These are phyloP conservation scores for Lepus europaeus DNA, from an alignment of 2,113 vertebrate genomes.

Conservation along the genomic window DNA sequence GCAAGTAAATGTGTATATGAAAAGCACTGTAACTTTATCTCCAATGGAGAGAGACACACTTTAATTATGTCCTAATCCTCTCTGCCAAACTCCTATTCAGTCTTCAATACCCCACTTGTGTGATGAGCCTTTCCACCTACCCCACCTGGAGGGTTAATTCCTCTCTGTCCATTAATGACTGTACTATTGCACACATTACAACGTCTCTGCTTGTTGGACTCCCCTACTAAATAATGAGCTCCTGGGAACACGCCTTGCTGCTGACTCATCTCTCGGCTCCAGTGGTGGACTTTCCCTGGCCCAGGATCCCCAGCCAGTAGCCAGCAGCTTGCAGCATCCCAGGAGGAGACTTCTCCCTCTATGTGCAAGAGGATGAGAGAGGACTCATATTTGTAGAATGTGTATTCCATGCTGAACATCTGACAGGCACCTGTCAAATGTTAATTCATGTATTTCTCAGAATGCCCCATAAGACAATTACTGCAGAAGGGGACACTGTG, in stretches of 20 bases:
- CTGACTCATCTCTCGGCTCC: not conserved
- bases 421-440: constrained; percentile 7
- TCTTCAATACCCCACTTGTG: constrained; percentile 22
- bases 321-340: not conserved
- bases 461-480: not conserved
- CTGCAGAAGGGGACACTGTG: not conserved
- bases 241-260: not conserved
- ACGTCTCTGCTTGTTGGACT: not conserved
- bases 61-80: not conserved
- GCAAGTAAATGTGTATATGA: not conserved
- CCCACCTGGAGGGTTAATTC: not conserved
- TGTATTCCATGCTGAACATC: not conserved
- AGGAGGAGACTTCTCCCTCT: not conserved
- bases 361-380: not conserved
- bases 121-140: not conserved
- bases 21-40: not conserved
- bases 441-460: not conserved
- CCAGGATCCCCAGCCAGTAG: not conserved
- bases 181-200: not conserved
- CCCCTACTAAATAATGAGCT: not conserved
- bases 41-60: not conserved
- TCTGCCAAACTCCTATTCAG: not conserved
- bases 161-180: not conserved
- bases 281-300: not conserved
- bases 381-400: not conserved